A percentile compares a stretch with the other conserved stretches of the same genome.
These are phyloP conservation scores for Ephestia elutella DNA, from an alignment of 1,140 invertebrate genomes.

Conservation along the genomic window DNA sequence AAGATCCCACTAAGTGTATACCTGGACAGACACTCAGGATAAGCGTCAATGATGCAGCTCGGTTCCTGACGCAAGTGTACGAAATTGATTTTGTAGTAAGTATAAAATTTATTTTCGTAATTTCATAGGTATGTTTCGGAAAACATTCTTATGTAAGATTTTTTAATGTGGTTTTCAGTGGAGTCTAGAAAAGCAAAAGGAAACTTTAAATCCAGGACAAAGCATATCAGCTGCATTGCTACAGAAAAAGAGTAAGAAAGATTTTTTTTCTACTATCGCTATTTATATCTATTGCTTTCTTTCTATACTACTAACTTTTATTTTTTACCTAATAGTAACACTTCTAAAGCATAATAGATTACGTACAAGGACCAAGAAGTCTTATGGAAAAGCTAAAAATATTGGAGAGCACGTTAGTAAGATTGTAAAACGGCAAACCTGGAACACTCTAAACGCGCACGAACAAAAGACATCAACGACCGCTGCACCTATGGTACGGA, in stretches of 20 bases:
- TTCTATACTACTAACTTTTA: slow-evolving; percentile 1
- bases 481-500: neutral
- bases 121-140: too few relatives aligned
- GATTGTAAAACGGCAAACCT: neutral
- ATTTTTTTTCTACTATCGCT: neutral
- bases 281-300: neutral
- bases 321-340: neutral
- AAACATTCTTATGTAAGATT: too few relatives aligned
- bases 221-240: neutral
- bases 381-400: neutral
- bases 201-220: neutral
- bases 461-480: neutral
- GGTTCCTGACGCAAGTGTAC: slow-evolving; percentile 53
- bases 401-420: neutral
- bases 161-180: neutral
- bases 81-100: slow-evolving; percentile 61
- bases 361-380: neutral
- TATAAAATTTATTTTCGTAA: neutral
- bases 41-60: slow-evolving; percentile 55
- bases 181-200: neutral
- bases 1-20: slow-evolving; percentile 62
- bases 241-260: neutral
- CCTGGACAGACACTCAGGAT: slow-evolving; percentile 64
- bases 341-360: neutral
- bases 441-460: neutral